These are phyloP conservation scores for Metopia argyrocephala DNA, from an alignment of 2,888 invertebrate genomes.

Conservation along the genomic window DNA sequence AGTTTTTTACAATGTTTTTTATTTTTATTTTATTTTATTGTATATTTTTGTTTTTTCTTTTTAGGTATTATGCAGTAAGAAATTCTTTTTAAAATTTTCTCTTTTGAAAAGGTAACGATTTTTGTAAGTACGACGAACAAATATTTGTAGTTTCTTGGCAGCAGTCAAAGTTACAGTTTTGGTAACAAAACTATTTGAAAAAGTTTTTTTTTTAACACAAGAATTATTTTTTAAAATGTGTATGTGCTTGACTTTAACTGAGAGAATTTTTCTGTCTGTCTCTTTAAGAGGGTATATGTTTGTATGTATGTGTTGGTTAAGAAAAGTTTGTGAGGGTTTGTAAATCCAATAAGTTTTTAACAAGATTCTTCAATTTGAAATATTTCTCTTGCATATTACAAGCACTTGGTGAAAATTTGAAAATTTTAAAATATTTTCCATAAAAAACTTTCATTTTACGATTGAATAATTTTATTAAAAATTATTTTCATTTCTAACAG, in stretches of 20 bases:
- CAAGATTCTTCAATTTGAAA: conserved; percentile 49
- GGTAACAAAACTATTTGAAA: conserved; percentile 44
- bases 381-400: conserved; percentile 22
- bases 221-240: conserved; percentile 36
- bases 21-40: neutral
- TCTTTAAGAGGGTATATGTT: neutral
- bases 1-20: conserved; percentile 9
- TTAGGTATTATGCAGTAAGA: neutral
- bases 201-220: conserved; percentile 58
- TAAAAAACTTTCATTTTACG: conserved; percentile 47
- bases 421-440: conserved; percentile 24
- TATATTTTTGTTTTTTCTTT: neutral
- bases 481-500: conserved; percentile 16
- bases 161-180: conserved; percentile 15
- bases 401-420: conserved; percentile 28
- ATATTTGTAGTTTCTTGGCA: conserved; percentile 1
- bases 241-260: neutral
- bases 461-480: conserved; percentile 55
- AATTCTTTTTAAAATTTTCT: neutral
- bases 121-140: no score
- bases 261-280: neutral
- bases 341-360: conserved; percentile 44
- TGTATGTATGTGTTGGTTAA: neutral
- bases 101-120: no score
- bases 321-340: conserved; percentile 3